Evolutionary conservation across 2,888 invertebrate genomes (phyloP).

Genomic region (Melieria omissa): DNA sequence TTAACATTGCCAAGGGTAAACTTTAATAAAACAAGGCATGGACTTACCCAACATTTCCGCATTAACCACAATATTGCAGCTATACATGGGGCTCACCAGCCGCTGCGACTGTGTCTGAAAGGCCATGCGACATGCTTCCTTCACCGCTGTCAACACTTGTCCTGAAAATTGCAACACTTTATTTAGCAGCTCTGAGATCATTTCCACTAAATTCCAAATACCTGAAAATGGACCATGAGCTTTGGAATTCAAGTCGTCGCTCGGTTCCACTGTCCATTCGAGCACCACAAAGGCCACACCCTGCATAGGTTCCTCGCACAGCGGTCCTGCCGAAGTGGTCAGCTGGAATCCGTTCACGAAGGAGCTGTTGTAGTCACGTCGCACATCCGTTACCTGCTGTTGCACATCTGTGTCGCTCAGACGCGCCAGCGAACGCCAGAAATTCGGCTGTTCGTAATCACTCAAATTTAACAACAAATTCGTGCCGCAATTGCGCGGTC

Average conservation of each 20-base stretch:
- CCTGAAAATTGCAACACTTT: conserved; percentile 68
- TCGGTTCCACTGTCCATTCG: conserved; percentile 76
- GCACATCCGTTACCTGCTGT: conserved; percentile 65
- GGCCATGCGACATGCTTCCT: conserved; percentile 87
- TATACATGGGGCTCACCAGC: conserved; percentile 95
- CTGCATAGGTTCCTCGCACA: conserved; percentile 97
- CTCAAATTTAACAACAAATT: conserved; percentile 90
- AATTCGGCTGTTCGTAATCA: conserved; percentile 72
- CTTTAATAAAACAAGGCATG: not conserved
- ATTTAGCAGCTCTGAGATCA: not conserved
- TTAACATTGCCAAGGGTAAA: too few relatives aligned
- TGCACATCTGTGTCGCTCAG: conserved; percentile 48
- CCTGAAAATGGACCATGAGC: conserved; percentile 70
- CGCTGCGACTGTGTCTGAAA: conserved; percentile 91
- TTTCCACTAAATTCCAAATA: not conserved
- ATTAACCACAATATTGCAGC: conserved; percentile 82
- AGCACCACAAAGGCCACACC: conserved; percentile 93
- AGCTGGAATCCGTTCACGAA: conserved; percentile 89
- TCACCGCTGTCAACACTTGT: conserved; percentile 90
- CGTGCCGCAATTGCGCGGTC: conserved; percentile 87
- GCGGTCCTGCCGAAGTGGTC: conserved; percentile 87
- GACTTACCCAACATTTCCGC: conserved; percentile 88
- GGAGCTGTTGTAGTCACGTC: conserved; percentile 78
- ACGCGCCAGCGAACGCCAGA: conserved; percentile 67
- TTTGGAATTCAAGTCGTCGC: conserved; percentile 62